A percentile compares a stretch with the other conserved stretches of the same genome.
Conservation (phyloP, 2,888 invertebrate genomes). For the Altica lythri region DNA sequence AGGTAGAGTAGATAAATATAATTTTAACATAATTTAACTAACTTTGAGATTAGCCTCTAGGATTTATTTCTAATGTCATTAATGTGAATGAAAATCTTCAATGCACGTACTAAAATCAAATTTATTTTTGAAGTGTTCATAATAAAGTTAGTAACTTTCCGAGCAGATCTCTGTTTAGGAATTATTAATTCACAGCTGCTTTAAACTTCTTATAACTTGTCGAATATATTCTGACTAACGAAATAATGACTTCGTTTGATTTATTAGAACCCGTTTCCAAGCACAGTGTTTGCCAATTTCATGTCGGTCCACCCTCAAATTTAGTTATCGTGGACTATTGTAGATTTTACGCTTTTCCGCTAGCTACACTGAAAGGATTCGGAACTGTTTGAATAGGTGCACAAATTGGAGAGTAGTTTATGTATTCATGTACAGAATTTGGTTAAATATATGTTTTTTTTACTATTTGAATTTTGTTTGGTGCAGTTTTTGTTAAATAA, state of each 20-base stretch:
- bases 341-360: constrained; percentile 20
- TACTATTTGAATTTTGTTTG: too few species aligned
- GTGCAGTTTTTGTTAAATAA: too few species aligned
- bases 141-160: neutral
- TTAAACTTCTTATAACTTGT: constrained; percentile 10
- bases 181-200: constrained; percentile 1
- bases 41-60: too few species aligned
- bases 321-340: constrained; percentile 17
- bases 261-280: constrained; percentile 23
- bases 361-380: constrained; percentile 14
- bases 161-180: neutral
- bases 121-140: constrained; percentile 1
- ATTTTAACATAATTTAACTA: too few species aligned
- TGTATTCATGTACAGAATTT: neutral
- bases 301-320: constrained; percentile 23
- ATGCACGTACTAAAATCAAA: neutral
- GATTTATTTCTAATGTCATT: too few species aligned
- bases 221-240: constrained; percentile 25
- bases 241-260: constrained; percentile 30
- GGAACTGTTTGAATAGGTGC: constrained; percentile 23
- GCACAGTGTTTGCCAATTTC: constrained; percentile 22
- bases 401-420: constrained; percentile 6
- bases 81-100: too few species aligned
- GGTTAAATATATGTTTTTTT: too few species aligned
- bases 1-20: too few species aligned